Evolutionary conservation across 2,888 invertebrate species (phyloP), one percentile per base, ranked within the genome.

Genomic region (Melangyna quadrimaculata): DNA sequence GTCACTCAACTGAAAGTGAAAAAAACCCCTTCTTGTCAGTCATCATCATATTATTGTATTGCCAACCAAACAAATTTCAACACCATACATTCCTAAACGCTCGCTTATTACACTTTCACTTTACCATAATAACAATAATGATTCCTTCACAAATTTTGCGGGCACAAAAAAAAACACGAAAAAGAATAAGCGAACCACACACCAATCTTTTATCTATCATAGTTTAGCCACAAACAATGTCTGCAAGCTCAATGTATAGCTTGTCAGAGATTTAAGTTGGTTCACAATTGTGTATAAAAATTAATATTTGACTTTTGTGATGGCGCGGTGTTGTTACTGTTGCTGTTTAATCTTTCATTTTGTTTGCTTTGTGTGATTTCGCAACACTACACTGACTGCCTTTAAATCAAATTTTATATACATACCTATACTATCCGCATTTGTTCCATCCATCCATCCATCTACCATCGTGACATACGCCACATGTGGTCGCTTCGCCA

Each of bases 41-140:
- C 53, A 45, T 45, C 27, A 57, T 29, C 55, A 51, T 27, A 6
- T 24, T 53, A 27, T 51, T 27, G 29, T 51, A 70, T 53, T 40
- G 53, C 67, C 51, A 77, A 80, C 71, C 22, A 59, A 84, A 84
- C 22, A 59, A 84, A 84, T 84, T 80, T 80, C 84, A 77, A 84
- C 84, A 84, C 53, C 53, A 72, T 67, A 72, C 61, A 84, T 84
- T 80, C 84, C 84, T 84, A 72, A 84, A 80, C 84, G 84, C 80
- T 80, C 84, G 84, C 80, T 80, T 75, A 79, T 79, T 67, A 80
- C 79, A 84, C 84, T 84, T 84, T 84, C 84, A 84, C 84, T 84
- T 80, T 57, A 77, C 79, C 75, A 77, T 61, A 80, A 65, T 63
- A 63, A 63, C 63, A 65, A 71, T 70, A 83, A 70, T n/a, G n/a